These are phyloP conservation scores for Mycogona germanica DNA, from an alignment of 2,888 invertebrate genomes.

Conservation along the genomic window DNA sequence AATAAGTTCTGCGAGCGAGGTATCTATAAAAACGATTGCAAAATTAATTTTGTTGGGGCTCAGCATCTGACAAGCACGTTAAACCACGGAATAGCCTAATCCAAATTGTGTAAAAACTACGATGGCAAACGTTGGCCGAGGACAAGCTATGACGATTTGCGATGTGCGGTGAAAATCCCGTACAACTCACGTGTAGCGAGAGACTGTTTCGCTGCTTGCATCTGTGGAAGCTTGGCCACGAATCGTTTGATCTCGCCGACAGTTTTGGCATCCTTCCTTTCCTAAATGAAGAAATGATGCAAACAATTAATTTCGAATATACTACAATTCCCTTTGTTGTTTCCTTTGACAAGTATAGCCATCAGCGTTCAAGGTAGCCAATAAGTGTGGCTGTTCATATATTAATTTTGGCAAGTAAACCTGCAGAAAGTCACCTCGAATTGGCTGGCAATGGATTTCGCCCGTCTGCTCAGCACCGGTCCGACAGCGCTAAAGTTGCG, in stretches of 20 bases:
- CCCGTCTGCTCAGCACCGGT: slow-evolving; percentile 68
- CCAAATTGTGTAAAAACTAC: no score
- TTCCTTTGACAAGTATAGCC: background rate
- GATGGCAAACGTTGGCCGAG: no score
- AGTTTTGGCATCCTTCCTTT: slow-evolving; percentile 66
- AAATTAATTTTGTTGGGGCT: background rate
- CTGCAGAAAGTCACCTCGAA: slow-evolving; percentile 39
- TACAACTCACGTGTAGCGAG: slow-evolving; percentile 48
- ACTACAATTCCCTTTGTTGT: no score
- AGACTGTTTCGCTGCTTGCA: slow-evolving; percentile 74
- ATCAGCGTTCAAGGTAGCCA: no score
- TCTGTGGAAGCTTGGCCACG: slow-evolving; percentile 74
- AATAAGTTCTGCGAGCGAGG: slow-evolving; percentile 84
- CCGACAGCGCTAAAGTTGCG: slow-evolving; percentile 88
- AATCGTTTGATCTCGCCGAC: slow-evolving; percentile 93
- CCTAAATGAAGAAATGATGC: slow-evolving; percentile 37
- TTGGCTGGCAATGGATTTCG: slow-evolving; percentile 70
- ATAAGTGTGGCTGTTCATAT: slow-evolving; percentile 1
- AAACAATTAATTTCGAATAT: slow-evolving; percentile 11
- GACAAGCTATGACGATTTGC: no score
- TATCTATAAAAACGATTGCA: slow-evolving; percentile 41
- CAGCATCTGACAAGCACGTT: background rate
- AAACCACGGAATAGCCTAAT: no score
- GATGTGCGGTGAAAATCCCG: no score
- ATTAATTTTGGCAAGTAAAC: background rate